Percentiles rank a stretch among this genome's conserved stretches.
Conservation (phyloP, 2,113 vertebrate species). For the Cottus gobio region DNA sequence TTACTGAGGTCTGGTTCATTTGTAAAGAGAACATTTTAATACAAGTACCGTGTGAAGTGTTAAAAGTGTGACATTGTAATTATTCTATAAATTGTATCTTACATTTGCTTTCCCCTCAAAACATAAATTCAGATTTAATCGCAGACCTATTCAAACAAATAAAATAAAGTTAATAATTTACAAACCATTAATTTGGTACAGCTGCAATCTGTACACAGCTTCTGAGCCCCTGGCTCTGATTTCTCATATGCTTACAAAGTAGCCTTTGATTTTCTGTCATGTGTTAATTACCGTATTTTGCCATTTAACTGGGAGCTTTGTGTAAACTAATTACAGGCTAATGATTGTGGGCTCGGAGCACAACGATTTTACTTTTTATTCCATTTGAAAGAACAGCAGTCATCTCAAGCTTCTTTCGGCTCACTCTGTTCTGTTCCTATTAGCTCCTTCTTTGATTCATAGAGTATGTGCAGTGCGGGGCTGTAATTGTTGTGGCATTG, state of each 20-base stretch:
- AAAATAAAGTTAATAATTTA: constrained; percentile 83
- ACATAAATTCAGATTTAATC: constrained; percentile 26
- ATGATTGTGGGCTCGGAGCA: constrained; percentile 95
- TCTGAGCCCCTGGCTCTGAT: constrained; percentile 92
- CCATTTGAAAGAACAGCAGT: constrained; percentile 88
- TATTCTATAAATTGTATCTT: not conserved
- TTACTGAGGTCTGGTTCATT: not conserved
- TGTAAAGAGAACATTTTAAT: not conserved
- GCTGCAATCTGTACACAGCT: constrained; percentile 91
- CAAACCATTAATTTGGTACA: constrained; percentile 92
- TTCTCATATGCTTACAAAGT: constrained; percentile 98
- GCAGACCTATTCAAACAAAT: constrained; percentile 41
- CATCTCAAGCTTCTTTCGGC: constrained; percentile 88
- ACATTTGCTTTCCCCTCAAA: constrained; percentile 20
- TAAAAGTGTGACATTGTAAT: not conserved
- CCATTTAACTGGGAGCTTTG: constrained; percentile 98
- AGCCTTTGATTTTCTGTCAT: constrained; percentile 99
- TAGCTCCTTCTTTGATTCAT: constrained; percentile 95
- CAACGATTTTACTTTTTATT: constrained; percentile 96
- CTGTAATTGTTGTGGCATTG: constrained; percentile 98
- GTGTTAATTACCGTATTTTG: constrained; percentile 98
- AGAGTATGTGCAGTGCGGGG: constrained; percentile 88
- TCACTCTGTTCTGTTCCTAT: constrained; percentile 93
- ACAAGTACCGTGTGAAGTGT: not conserved
- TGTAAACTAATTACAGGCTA: constrained; percentile 99